Evolutionary conservation across 2,888 invertebrate species (phyloP).

Genomic region (Ectemnius lituratus): DNA sequence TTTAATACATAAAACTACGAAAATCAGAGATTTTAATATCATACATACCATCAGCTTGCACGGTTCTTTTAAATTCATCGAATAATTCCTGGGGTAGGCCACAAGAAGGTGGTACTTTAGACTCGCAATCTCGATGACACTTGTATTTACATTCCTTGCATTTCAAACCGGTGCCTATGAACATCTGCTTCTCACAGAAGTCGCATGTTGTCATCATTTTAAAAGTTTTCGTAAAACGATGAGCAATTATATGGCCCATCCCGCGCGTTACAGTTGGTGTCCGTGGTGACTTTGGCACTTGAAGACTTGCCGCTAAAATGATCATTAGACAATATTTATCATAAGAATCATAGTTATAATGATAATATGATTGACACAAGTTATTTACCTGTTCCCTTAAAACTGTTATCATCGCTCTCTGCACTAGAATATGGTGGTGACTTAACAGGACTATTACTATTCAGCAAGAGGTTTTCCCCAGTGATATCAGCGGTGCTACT

Average conservation of each 20-base stretch:
- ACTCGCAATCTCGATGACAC: constrained; percentile 92
- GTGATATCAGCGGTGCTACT: constrained; percentile 74
- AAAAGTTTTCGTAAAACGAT: constrained; percentile 93
- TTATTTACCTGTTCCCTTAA: constrained; percentile 74
- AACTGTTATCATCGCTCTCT: constrained; percentile 79
- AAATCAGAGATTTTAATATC: background rate
- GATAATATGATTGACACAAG: background rate
- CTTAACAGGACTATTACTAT: constrained; percentile 80
- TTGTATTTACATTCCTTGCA: constrained; percentile 97
- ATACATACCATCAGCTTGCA: constrained; percentile 82
- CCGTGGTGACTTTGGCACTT: constrained; percentile 85
- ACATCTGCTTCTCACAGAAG: constrained; percentile 93
- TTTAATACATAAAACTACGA: background rate
- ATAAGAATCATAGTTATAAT: too few relatives aligned
- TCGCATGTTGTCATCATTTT: constrained; percentile 94
- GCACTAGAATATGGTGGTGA: constrained; percentile 81
- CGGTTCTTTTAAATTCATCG: constrained; percentile 88
- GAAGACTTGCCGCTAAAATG: constrained; percentile 76
- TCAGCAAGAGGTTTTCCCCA: constrained; percentile 67
- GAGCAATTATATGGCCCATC: constrained; percentile 94
- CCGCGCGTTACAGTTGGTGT: constrained; percentile 87
- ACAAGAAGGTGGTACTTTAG: constrained; percentile 95
- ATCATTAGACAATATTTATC: background rate
- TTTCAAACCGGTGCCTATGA: constrained; percentile 89
- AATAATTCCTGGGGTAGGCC: constrained; percentile 92